A percentile compares a stretch with the other conserved stretches of the same genome.
phyloP scores from a whole-genome alignment of 1,140 invertebrate genomes.

The Odontomachus brunneus region DNA sequence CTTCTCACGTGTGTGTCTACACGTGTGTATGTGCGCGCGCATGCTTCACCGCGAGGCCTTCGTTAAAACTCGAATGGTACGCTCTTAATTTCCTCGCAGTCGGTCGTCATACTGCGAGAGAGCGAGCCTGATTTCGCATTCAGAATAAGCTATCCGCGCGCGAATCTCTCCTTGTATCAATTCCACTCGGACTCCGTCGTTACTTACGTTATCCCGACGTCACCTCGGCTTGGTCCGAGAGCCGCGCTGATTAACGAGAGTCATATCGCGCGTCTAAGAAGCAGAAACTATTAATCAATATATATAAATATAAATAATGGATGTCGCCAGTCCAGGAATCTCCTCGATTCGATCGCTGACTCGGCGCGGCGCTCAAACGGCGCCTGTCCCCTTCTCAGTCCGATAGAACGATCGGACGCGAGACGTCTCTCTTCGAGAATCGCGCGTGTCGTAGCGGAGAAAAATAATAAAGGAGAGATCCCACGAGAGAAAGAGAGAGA shows the following conservation, averaged over 20 bases:
- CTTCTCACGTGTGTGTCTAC: no score
- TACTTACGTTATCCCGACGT: conserved; percentile 39
- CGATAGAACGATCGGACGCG: not conserved
- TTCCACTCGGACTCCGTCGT: conserved; percentile 7
- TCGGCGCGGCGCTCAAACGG: not conserved
- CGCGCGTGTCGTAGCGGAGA: not conserved
- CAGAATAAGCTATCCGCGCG: conserved; percentile 24
- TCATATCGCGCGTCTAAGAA: conserved; percentile 5
- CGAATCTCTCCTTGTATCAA: conserved; percentile 9
- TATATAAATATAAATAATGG: no score
- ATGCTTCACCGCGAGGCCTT: not conserved
- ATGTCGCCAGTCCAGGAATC: conserved; percentile 29
- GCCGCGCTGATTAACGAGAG: conserved; percentile 39
- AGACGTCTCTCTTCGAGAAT: conserved; percentile 22
- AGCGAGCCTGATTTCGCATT: conserved; percentile 19
- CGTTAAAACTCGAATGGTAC: conserved; percentile 16
- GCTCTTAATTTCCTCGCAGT: not conserved
- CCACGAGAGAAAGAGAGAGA: no score
- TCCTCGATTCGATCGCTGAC: conserved; percentile 12
- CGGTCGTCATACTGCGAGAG: no score
- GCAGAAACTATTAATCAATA: conserved; percentile 43
- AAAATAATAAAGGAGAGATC: conserved; percentile 5
- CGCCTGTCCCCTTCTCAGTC: no score
- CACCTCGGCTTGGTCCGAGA: not conserved
- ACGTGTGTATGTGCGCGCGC: no score